These are phyloP conservation scores for Litocranius walleri DNA, from an alignment of 2,113 vertebrate species.

Conservation along the genomic window DNA sequence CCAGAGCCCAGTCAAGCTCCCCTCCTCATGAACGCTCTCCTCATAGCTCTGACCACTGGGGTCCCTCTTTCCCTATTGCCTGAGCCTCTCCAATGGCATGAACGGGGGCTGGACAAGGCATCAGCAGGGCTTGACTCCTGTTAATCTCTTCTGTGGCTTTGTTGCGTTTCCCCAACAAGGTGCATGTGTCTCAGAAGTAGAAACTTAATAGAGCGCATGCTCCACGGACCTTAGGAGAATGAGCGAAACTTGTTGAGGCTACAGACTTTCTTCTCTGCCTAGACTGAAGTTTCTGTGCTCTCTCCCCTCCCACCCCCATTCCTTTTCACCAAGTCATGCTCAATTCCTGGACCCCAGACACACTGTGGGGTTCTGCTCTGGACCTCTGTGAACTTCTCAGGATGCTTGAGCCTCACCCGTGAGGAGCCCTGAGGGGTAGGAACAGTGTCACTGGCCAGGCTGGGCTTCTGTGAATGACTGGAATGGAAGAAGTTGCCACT, in stretches of 20 bases:
- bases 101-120: neutral
- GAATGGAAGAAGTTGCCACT: neutral
- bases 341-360: neutral
- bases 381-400: neutral
- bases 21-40: neutral
- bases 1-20: neutral
- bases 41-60: neutral
- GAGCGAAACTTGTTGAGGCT: neutral
- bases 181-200: neutral
- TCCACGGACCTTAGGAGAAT: neutral
- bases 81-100: neutral
- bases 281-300: neutral
- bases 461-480: neutral
- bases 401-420: neutral
- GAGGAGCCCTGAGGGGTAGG: neutral
- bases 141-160: neutral
- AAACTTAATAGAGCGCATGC: neutral
- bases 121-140: neutral
- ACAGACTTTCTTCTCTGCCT: neutral
- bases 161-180: neutral
- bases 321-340: neutral
- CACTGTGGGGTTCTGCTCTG: neutral
- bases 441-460: neutral
- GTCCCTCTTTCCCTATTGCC: neutral
- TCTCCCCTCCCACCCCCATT: neutral